A percentile compares a stretch with the other conserved stretches of the same genome.
Conservation (phyloP, 2,113 vertebrate genomes). For the Siniperca chuatsi region DNA sequence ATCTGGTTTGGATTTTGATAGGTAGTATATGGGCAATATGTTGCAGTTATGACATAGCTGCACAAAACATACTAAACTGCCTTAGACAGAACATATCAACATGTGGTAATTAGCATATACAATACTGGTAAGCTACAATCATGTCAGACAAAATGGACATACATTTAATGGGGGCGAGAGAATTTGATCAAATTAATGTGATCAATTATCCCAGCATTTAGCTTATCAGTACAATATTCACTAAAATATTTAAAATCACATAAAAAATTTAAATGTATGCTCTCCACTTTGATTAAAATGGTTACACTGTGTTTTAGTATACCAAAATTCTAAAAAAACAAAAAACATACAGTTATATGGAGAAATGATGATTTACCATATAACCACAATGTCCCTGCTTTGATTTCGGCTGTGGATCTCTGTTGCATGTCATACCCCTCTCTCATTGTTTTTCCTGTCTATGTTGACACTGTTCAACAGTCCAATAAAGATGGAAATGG, state of each 20-base stretch:
- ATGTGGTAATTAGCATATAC: neutral
- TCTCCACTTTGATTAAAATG: neutral
- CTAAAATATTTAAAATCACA: neutral
- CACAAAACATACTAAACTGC: neutral
- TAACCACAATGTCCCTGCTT: neutral
- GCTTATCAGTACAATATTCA: neutral
- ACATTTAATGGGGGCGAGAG: neutral
- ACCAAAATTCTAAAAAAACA: no score
- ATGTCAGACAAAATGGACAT: neutral
- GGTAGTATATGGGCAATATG: neutral
- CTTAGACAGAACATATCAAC: neutral
- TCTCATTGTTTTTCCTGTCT: neutral
- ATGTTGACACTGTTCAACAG: neutral
- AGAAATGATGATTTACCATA: neutral
- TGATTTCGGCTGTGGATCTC: neutral
- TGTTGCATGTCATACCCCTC: neutral
- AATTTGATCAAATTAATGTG: no score
- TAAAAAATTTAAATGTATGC: neutral
- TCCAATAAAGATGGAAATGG: neutral
- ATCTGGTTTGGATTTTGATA: neutral
- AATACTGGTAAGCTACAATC: neutral
- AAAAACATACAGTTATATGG: neutral
- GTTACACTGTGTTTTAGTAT: neutral
- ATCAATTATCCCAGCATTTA: neutral
- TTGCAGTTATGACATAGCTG: neutral